Evolutionary conservation across 2,797 vertebrate species (phyloP), one percentile per base, ranked within the genome.

Genomic region (Tragopan temminckii): DNA sequence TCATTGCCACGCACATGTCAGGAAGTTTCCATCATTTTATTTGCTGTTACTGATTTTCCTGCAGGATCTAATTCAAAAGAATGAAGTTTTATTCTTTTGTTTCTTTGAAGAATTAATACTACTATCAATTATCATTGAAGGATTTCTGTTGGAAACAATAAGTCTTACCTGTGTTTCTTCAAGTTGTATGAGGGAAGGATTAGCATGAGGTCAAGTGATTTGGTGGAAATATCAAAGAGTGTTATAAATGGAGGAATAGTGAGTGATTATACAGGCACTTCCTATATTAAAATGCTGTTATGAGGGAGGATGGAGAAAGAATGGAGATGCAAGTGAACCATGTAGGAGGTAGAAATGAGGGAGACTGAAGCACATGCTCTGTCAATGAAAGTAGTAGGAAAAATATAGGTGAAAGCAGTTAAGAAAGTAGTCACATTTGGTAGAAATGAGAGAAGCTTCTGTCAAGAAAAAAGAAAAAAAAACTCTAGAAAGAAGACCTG

Each of bases 31-130:
- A 42, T 80, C 35, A 20, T 78, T 89, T 87, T 64, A 38, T 84
- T 90, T 94, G 38, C 29, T 84, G 42, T 67, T 53, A 42, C 88
- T 58, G 7, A n/a, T 95, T 94, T 96, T 78, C 74, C 38, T 91
- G 13, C 15, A 80, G 42, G 42, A 40, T 75, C 21, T 46, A 5
- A 78, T 93, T 90, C 87, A 89, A 43, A 94, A 92, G 80, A 83
- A 50, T 13, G 80, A 92, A 79, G 64, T 84, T 79, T 48, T 74
- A 33, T 45, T 36, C 11, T 68, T 4, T 77, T 89, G 13, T 90
- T 90, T 80, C 17, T 83, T 43, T 64, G 61, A 89, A 83, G 74
- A 40, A 42, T 67, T 90, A 66, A 64, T 63, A 92, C 50, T 64
- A 15, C 40, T 63, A 19, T 29, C 61, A 50, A 25, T 79, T 89